These are phyloP conservation scores for Drosophila tropicalis DNA, from an alignment of 1,140 invertebrate genomes.

Conservation along the genomic window DNA sequence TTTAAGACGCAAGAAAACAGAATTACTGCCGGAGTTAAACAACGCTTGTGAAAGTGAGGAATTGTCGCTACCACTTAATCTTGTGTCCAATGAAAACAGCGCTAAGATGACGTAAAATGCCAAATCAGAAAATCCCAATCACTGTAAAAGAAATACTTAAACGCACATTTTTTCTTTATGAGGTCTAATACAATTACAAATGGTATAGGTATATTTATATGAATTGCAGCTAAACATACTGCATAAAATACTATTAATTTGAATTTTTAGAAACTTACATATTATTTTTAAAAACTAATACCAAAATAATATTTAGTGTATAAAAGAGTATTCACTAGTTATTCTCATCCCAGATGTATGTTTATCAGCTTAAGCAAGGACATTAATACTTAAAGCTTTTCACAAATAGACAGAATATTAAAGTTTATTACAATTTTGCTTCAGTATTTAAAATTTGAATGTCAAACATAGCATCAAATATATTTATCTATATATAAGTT, in stretches of 20 bases:
- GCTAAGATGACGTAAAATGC: conserved; percentile 79
- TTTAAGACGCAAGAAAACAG: conserved; percentile 60
- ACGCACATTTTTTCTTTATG: conserved; percentile 67
- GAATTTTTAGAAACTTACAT: conserved; percentile 57
- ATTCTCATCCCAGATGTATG: conserved; percentile 53
- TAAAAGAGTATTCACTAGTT: conserved; percentile 39
- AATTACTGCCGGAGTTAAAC: conserved; percentile 62
- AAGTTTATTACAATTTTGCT: conserved; percentile 72
- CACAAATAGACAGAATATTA: conserved; percentile 59
- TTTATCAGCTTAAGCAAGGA: conserved; percentile 67
- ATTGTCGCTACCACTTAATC: conserved; percentile 73
- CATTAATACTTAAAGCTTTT: conserved; percentile 76
- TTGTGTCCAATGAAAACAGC: conserved; percentile 81
- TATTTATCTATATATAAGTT: conserved; percentile 13
- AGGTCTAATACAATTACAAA: conserved; percentile 43
- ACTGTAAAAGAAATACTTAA: conserved; percentile 36
- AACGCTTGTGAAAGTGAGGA: conserved; percentile 65
- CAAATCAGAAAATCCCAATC: conserved; percentile 66
- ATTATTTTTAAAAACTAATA: conserved; percentile 76
- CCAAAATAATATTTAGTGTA: conserved; percentile 66
- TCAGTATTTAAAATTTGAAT: conserved; percentile 73
- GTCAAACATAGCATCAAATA: not conserved
- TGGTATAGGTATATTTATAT: conserved; percentile 30
- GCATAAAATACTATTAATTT: conserved; percentile 56
- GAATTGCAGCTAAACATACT: conserved; percentile 26